A percentile compares a stretch with the other conserved stretches of the same genome.
phyloP scores from a whole-genome alignment of 2,113 vertebrate genomes.

The Felis chaus region DNA sequence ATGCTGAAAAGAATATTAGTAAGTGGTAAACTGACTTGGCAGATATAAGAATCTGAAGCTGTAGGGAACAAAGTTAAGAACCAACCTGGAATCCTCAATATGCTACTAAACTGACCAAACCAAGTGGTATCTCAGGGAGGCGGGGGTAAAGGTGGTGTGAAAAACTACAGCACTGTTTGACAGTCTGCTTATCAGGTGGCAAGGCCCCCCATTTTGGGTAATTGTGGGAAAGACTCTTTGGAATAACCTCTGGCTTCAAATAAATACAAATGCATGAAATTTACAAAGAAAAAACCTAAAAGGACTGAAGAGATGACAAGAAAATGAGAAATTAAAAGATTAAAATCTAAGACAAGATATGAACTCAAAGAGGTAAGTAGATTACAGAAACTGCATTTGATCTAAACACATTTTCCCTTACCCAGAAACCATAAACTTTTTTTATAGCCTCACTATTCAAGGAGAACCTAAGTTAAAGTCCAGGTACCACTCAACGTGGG shows the following conservation, averaged over 20 bases:
- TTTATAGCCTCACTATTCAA: background rate
- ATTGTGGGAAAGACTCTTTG: background rate
- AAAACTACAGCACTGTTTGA: background rate
- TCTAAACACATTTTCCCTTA: background rate
- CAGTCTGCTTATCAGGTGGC: background rate
- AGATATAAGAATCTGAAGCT: conserved; percentile 5
- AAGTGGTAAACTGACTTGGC: background rate
- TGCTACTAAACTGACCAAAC: background rate
- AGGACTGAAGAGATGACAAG: background rate
- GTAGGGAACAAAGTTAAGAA: background rate
- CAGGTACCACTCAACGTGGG: background rate
- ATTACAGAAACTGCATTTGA: background rate
- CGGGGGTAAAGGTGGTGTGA: background rate
- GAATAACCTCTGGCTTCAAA: background rate
- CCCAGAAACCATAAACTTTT: background rate
- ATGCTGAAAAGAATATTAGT: background rate
- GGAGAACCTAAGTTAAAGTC: background rate
- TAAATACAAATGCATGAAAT: background rate
- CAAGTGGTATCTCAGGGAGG: background rate
- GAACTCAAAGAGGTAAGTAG: background rate
- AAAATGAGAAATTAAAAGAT: background rate
- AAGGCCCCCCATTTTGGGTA: background rate
- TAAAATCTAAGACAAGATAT: background rate
- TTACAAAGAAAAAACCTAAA: background rate
- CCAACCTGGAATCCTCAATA: background rate